phyloP scores from a whole-genome alignment of 2,113 vertebrate genomes.

The Gadus chalcogrammus region DNA sequence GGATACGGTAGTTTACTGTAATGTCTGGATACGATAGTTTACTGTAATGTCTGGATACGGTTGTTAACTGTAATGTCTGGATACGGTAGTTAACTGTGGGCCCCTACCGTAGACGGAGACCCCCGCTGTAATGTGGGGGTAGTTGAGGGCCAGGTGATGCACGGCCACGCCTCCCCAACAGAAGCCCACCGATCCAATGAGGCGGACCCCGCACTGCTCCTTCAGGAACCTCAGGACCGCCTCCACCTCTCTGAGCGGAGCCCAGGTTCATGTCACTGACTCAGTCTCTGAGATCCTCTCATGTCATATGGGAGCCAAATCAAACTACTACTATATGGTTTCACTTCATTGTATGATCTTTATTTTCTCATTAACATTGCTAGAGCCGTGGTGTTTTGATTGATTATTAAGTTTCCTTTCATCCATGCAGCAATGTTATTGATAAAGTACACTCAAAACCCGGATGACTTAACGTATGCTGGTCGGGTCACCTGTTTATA shows the following conservation, averaged over 20 bases:
- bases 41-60: not conserved
- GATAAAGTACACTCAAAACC: not conserved
- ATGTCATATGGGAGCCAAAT: too few species aligned
- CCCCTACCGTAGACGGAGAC: constrained; percentile 75
- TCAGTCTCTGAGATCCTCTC: not conserved
- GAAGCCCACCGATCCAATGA: constrained; percentile 69
- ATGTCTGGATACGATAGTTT: not conserved
- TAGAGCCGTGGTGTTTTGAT: not conserved
- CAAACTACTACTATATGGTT: too few species aligned
- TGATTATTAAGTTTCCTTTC: not conserved
- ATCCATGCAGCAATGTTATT: not conserved
- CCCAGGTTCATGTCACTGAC: not conserved
- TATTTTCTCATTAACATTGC: too few species aligned
- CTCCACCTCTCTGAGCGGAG: constrained; percentile 69
- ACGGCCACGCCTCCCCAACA: constrained; percentile 78
- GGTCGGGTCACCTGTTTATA: constrained; percentile 75
- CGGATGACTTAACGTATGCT: not conserved
- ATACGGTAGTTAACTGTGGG: not conserved
- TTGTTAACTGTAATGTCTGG: not conserved
- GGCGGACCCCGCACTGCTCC: constrained; percentile 63
- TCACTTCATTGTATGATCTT: too few species aligned
- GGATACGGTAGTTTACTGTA: too few species aligned
- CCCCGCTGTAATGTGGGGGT: constrained; percentile 69
- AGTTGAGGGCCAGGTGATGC: constrained; percentile 71
- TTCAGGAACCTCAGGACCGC: constrained; percentile 73